Base-by-base conservation (phyloP, 2,797 vertebrate genomes). In the Takifugu rubripes region DNA sequence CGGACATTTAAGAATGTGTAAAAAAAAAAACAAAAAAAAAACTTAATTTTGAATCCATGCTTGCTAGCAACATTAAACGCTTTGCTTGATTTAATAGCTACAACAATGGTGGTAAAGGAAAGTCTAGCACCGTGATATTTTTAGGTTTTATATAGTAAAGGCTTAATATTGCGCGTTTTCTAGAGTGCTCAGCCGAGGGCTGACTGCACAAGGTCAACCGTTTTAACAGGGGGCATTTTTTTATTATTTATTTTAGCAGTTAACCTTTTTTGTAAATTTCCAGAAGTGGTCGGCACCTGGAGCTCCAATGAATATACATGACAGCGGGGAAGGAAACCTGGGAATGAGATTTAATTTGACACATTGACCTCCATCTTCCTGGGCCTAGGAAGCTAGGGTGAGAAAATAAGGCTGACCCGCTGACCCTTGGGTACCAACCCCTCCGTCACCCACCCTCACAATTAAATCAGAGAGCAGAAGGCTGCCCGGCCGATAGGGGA, bases 171-270 rank as follows among this genome's bases (percentile, higher is more conserved):
- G 52, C 53, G 62, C 49, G 63, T 61, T 79, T 73, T 74, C 52
- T 75, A 72, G 68, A 82, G 78, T 78, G 64, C 81, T 81, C 70
- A 58, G 70, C 64, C 84, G 79, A 81, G 76, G 81, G 71, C 82
- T 88, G 81, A 81, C 85, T 88, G 82, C 84, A 82, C 89, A 92
- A 92, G 90, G 92, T 93, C 90, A 90, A 68, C 65, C 77, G 81
- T 85, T 91, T 91, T 89, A 91, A 88, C 84, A 87, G 82, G 86
- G 87, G 86, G 72, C 77, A 54, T 85, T 85, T 52, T 90, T 90
- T 90, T 91, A 92, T 91, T 91, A 91, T 92, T 92, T 92, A 92
- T 92, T 93, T 92, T 88, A 88, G 84, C 90, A 85, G 88, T 91
- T 92, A 92, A 91, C 89, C 90, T 90, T 90, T 49, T 90, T 90